phyloP scores from a whole-genome alignment of 1,140 invertebrate species.

The Andricus grossulariae region DNA sequence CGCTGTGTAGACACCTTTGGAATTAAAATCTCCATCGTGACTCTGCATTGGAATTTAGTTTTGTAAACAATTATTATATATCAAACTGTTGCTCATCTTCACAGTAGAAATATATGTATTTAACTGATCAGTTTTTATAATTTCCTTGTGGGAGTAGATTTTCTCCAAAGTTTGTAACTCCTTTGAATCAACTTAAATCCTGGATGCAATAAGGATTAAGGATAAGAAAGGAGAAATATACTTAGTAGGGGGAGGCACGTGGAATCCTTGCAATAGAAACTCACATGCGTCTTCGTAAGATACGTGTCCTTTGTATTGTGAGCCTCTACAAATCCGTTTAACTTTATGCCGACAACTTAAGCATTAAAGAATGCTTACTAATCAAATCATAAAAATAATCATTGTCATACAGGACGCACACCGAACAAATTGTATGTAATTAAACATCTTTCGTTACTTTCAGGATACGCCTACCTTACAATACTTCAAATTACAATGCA shows the following conservation, averaged over 20 bases:
- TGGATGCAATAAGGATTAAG: neutral
- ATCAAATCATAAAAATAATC: neutral
- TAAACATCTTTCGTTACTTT: too few relatives aligned
- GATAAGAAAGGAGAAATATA: neutral
- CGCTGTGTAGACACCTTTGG: too few relatives aligned
- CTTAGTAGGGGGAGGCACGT: neutral
- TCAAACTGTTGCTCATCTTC: too few relatives aligned
- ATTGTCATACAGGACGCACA: neutral
- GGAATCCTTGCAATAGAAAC: slow-evolving; percentile 5
- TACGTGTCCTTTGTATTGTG: neutral
- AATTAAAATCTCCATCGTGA: too few relatives aligned
- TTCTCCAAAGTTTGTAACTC: neutral
- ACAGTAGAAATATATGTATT: too few relatives aligned
- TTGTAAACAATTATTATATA: too few relatives aligned
- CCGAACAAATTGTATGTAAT: neutral
- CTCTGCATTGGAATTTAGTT: too few relatives aligned
- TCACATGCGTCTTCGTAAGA: neutral
- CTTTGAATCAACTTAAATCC: slow-evolving; percentile 1
- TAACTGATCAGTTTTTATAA: too few relatives aligned
- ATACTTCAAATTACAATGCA: too few relatives aligned
- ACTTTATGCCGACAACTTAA: neutral
- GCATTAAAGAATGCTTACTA: neutral
- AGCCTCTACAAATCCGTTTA: neutral
- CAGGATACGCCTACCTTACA: too few relatives aligned
- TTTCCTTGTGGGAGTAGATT: too few relatives aligned